Conservation (phyloP, 2,888 invertebrate genomes). For the Isotomurus palustris region DNA sequence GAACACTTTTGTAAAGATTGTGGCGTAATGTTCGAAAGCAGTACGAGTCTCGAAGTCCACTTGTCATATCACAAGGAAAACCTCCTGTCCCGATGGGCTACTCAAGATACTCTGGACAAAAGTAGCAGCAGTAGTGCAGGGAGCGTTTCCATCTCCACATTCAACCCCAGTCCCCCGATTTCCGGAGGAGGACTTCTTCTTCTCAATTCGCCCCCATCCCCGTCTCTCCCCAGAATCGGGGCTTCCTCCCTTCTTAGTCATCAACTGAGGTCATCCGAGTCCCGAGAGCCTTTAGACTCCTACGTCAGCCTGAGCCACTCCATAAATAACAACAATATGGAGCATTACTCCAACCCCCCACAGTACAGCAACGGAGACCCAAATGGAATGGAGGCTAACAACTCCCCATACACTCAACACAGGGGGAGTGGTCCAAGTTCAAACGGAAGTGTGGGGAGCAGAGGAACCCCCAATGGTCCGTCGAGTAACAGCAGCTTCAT, state of each 20-base stretch:
- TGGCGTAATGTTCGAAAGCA: constrained; percentile 68
- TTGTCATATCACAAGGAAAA: constrained; percentile 74
- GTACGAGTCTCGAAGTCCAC: constrained; percentile 72
- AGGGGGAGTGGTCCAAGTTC: too few relatives aligned
- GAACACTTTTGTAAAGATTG: constrained; percentile 66
- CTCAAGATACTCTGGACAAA: constrained; percentile 44
- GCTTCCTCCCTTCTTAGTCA: constrained; percentile 25
- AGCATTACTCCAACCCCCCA: constrained; percentile 55
- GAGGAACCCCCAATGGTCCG: constrained; percentile 46
- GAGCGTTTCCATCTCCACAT: constrained; percentile 22
- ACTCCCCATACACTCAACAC: too few relatives aligned
- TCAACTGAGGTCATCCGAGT: constrained; percentile 41
- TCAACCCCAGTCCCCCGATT: constrained; percentile 25
- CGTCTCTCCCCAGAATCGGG: constrained; percentile 17
- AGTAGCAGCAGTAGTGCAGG: constrained; percentile 25
- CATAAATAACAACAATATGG: constrained; percentile 1
- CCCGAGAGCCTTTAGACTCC: too few relatives aligned
- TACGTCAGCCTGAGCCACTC: too few relatives aligned
- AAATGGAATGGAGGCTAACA: too few relatives aligned
- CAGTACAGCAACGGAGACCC: constrained; percentile 52
- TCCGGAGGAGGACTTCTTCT: background rate
- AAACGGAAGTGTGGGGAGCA: too few relatives aligned
- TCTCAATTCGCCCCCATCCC: constrained; percentile 6
- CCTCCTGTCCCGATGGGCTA: constrained; percentile 68
- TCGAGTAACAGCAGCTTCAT: constrained; percentile 33